Evolutionary conservation across 2,888 invertebrate genomes (phyloP), one percentile per base, ranked within the genome.

Genomic region (Omphaloscelis lunosa): DNA sequence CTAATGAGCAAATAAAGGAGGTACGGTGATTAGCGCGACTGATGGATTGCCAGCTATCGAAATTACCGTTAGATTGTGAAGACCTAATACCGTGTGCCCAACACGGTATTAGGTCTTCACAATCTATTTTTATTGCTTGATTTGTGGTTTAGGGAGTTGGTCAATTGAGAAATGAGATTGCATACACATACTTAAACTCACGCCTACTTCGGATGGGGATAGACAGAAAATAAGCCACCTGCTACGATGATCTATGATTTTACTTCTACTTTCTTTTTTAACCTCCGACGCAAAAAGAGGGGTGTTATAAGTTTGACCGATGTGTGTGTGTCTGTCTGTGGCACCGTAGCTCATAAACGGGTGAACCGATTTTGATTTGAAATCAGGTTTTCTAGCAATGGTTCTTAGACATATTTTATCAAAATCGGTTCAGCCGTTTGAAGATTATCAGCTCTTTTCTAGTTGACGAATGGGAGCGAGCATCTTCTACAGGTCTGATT

Each of bases 1-100:
- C 85, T 88, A 88, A 88, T 88, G 88, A 88, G 85, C 87, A 87
- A 88, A 88, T 87, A 83, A 77, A 80, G 77, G 76, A 75, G 59
- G 79, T 74, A 17, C 20, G 80, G 82, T 88, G 88, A 88, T 88
- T 87, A 86, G 83, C 74, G 72, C 23, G 65, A 41, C 80, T 87
- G 88, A 86, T 86, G 85, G 78, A 87, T 85, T 79, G 65, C 68
- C 70, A 72, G 53, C 80, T 72, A 82, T 82, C 63, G 67, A 78
- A 80, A 85, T 83, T 84, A 82, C 80, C 82, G 85, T 83, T 85
- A 68, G 34, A 77, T 85, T 77, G 75, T 78, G 67, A 23, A 68
- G 61, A 76, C 51, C 71, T 73, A 65, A 78, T 78, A 79, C 27
- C 29, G 53, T 70, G 69, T 59, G n/a, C n/a, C n/a, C n/a, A n/a